Base-by-base conservation (phyloP, 2,888 invertebrate genomes). In the Pelosia muscerda region DNA sequence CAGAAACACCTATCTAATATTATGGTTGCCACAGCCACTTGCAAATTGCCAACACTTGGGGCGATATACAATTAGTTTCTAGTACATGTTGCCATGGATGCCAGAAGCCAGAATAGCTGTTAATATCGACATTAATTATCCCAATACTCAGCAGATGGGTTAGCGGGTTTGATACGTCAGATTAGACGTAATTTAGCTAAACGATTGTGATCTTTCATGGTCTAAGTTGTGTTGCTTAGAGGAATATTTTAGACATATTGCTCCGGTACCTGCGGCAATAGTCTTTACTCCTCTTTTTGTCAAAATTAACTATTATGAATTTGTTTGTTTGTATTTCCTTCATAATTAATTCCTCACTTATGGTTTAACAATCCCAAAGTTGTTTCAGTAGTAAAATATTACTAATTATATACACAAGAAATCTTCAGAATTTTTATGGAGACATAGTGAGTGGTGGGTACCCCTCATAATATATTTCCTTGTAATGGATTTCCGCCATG, bases 61-160 rank as follows among this genome's bases (percentile, higher is more conserved):
- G 66, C 26, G 6, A 31, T 62, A 56, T 31, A 66, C 66, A 62
- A 66, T 66, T 61, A 62, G 42, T 53, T 55, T 56, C 56, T 15
- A 56, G 38, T 25, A 26, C 31, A 8, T 63, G 42, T 57, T 61
- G 13, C 34, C 61, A 62, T 62, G 19, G 31, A 66, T 62, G 28
- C 42, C 62, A 62, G 55, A 42, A 66, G 55, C 60, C 34, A 66
- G 55, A 53, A 72, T 70, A 69, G 71, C 71, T 74, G 68, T 53
- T 67, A 70, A 71, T 79, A 77, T 75, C 77, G 75, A 66, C 70
- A 79, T 79, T 71, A 78, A 75, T 75, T 75, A 79, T 69, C 28
- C 54, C 58, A 66, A 68, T 70, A 63, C 65, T 67, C 68, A 74
- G 65, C 62, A 56, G 59, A 65, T 64, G 68, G 70, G 67, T 75